A percentile compares a stretch with the other conserved stretches of the same genome.
Conservation (phyloP, 92 coral and sea anemone species). For the Nematostella vectensis region DNA sequence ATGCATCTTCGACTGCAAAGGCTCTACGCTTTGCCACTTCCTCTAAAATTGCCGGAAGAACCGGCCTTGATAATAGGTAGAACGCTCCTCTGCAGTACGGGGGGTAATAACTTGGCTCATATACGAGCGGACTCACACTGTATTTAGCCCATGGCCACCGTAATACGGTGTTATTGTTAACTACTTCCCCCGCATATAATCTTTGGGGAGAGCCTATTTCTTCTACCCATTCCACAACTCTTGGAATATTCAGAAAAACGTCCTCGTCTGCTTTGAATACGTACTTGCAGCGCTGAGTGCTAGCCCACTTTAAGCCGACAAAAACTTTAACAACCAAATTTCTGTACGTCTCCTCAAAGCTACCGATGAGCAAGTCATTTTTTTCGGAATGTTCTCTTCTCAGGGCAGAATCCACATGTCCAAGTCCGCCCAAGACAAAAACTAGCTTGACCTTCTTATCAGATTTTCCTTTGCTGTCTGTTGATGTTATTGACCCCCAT, state of each 20-base stretch:
- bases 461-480: not conserved
- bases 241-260: not conserved
- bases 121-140: not conserved
- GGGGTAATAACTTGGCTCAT: not conserved
- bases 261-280: constrained; percentile 2
- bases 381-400: not conserved
- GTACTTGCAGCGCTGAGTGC: not conserved
- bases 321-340: constrained; percentile 2
- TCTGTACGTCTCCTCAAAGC: not conserved
- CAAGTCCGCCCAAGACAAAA: not conserved
- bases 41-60: not conserved
- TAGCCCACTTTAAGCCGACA: not conserved
- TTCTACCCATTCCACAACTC: not conserved
- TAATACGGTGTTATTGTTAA: not conserved
- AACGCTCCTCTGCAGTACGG: constrained; percentile 6
- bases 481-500: not conserved
- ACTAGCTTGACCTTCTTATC: not conserved
- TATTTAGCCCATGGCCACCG: not conserved
- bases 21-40: not conserved
- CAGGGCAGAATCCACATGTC: not conserved
- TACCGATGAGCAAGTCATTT: not conserved
- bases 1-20: not conserved
- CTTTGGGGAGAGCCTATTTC: not conserved
- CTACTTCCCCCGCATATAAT: constrained; percentile 3
- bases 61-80: not conserved